Evolutionary conservation across 2,797 vertebrate species (phyloP), one percentile per base, ranked within the genome.

Genomic region (Staurois parvus): DNA sequence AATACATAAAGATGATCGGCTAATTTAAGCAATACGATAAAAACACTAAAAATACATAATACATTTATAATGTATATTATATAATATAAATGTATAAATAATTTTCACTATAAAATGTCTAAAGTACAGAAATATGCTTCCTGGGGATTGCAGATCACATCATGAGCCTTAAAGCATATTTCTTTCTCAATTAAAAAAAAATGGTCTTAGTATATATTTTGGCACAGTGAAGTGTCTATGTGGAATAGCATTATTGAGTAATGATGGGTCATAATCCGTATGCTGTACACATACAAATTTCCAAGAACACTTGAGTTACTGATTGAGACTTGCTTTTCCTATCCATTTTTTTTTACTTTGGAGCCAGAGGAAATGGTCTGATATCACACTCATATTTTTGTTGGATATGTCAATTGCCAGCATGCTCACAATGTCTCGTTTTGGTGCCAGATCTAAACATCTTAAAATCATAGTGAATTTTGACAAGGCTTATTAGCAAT

Each of bases 361-460:
- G 32, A 83, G 68, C 85, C 80, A 87, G 32, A 79, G 75, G 74
- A 87, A 83, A 83, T 79, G 56, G 52, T 73, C 56, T 83, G 74
- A 86, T 79, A 83, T 83, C 76, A 59, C 21, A 40, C 75, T 83
- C 69, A 52, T 87, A 80, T 83, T 87, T 83, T 78, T 73, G 26
- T 83, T 87, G 85, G 85, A 82, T 40, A 12, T 52, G 73, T 29
- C 26, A 72, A 78, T 67, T 83, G 85, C 69, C 80, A 83, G 59
- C 56, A 73, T 78, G 40, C 56, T 87, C 56, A 70, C 85, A 83
- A 68, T 79, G 75, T 87, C 80, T 87, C 85, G 32, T 87, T 83
- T 66, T 78, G n/a, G n/a, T 79, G 80, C 80, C 84, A 85, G 40
- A 70, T 56, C 72, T 42, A 66, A 85, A 70, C 37, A 10, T 70